Conservation (phyloP, 2,888 invertebrate species). For the Caenorhabditis macrosperma region DNA sequence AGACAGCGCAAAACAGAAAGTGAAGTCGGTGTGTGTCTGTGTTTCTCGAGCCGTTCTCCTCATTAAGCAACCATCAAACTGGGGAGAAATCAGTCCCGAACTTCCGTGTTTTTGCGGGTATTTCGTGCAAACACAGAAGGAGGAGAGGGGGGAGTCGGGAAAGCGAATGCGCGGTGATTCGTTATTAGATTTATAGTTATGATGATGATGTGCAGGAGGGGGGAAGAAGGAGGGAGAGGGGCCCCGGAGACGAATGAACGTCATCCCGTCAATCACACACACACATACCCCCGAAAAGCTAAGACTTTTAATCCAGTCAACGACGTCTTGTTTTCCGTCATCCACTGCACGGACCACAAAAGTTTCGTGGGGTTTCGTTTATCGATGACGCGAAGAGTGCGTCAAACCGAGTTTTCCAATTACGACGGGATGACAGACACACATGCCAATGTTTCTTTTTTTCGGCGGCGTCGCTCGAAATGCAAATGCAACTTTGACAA, state of each 20-base stretch:
- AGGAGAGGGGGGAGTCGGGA: neutral
- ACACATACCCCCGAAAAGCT: neutral
- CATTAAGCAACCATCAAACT: neutral
- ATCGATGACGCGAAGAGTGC: slow-evolving; percentile 31
- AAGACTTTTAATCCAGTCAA: neutral
- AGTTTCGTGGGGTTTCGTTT: neutral
- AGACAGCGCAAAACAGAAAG: too few species aligned
- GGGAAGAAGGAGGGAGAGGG: too few species aligned
- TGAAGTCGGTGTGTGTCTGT: neutral
- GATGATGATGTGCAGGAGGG: too few species aligned
- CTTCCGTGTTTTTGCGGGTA: neutral
- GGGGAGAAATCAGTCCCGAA: neutral
- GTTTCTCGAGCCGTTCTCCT: neutral
- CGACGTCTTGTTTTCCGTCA: too few species aligned
- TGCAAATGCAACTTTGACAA: too few species aligned
- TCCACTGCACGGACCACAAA: neutral
- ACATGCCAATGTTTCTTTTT: slow-evolving; percentile 14
- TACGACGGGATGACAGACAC: slow-evolving; percentile 18
- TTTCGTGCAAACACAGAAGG: neutral
- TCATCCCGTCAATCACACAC: neutral
- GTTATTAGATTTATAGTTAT: neutral
- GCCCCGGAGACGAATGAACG: neutral
- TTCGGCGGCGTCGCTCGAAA: too few species aligned
- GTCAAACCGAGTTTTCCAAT: slow-evolving; percentile 54
- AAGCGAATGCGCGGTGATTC: neutral